Evolutionary conservation across 2,888 invertebrate species (phyloP).

Genomic region (Lacanobia oleracea): DNA sequence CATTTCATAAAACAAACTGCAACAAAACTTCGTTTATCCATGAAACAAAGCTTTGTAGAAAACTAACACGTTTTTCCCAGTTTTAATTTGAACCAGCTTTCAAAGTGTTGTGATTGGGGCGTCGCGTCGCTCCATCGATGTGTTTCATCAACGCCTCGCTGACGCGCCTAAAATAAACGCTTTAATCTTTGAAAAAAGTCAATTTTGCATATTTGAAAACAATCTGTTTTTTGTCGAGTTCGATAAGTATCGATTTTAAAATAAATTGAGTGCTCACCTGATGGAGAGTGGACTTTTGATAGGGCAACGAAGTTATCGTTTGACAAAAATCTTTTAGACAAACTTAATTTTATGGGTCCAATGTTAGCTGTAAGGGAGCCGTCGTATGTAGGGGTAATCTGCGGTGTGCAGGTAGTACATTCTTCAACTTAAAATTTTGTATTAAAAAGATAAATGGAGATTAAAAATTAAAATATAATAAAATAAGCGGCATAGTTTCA

Average conservation of each 20-base stretch:
- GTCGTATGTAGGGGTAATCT: too few species aligned
- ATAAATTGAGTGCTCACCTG: neutral
- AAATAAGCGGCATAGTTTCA: too few species aligned
- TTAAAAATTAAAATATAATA: too few species aligned
- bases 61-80: constrained; percentile 7
- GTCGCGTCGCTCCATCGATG: constrained; percentile 1
- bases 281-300: neutral
- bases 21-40: neutral
- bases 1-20: too few species aligned
- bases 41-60: neutral
- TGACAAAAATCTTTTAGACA: too few species aligned
- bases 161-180: constrained; percentile 26
- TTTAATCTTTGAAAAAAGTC: constrained; percentile 14
- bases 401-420: too few species aligned
- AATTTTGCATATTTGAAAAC: constrained; percentile 15
- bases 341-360: too few species aligned
- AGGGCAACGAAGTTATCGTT: too few species aligned
- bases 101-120: constrained; percentile 33
- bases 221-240: constrained; percentile 6
- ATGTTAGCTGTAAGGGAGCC: too few species aligned
- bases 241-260: neutral
- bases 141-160: constrained; percentile 44
- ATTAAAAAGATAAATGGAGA: too few species aligned
- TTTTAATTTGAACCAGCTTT: constrained; percentile 37
- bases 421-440: too few species aligned